Evolutionary conservation across 37 sponge, comb jelly and placozoan genomes (phyloP), one percentile per base, ranked within the genome.

Genomic region (Theonella swinhoei): DNA sequence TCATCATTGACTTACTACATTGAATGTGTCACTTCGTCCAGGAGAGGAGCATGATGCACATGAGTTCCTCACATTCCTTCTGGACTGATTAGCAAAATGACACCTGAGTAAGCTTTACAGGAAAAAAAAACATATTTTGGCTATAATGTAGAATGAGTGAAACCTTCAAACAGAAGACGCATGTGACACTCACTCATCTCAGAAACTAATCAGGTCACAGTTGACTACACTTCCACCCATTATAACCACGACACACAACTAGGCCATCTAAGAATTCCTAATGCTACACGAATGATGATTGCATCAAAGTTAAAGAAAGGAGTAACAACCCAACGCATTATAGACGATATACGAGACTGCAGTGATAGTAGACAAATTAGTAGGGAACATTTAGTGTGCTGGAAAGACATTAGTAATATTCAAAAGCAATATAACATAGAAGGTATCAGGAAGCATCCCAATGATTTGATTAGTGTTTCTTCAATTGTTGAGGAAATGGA

Each of bases 361-460:
- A 47, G 11, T 47, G 14, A 17, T 14, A 17, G 11, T 17, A 17
- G 11, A 17, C 11, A 14, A 17, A 47, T 47, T 47, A 47, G 11
- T 17, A 47, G 54, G 54, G 54, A 47, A 14, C 54, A 47, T 14
- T 14, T 47, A 14, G 54, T 47, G 14, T 17, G 11, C 7, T 17
- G 14, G 54, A 7, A 47, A 47, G 54, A 47, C 54, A 47, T 47
- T 17, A 7, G 14, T 47, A 47, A 47, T 14, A 47, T 47, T 47
- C 7, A 47, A 47, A 47, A 70, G 20, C 61, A 60, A 76, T 54
- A 60, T 25, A 54, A 76, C 30, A 76, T 76, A 31, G 61, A 76
- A 20, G 62, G 77, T 25, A 59, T 54, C 31, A 59, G n/a, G 35
- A 24, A 62, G 29, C 77, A 76, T 59, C 20, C 14, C 62, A 76